Evolutionary conservation across 2,888 invertebrate species (phyloP), one percentile per base, ranked within the genome.

Genomic region (Pristionchus maxplancki): DNA sequence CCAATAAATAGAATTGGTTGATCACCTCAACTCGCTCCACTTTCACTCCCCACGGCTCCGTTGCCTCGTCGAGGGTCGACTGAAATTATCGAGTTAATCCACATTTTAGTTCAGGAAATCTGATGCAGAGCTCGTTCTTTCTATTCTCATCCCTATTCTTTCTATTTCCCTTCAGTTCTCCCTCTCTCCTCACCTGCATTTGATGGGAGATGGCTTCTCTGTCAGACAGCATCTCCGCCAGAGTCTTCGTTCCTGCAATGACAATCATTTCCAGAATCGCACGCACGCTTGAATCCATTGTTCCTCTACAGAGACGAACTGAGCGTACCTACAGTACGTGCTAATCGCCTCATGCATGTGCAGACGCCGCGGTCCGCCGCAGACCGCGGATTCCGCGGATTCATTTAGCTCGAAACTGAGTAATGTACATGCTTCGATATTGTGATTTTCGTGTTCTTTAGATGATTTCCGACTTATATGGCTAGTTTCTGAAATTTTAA

Each of bases 181-280:
- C 17, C 64, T 74, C 40, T 40, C 28, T 24, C 20, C 81, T 28
- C 34, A 91, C 92, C 91, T 92, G 94, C 93, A 94, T 94, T 85
- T 93, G 93, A 34, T 93, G 92, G 11, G 98, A 97, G 94, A 99
- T 97, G 89, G 97, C 97, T 95, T 98, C 98, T 90, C 99, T 96
- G 95, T 99, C 98, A 95, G 98, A 97, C 87, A 99, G 96, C 94
- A 99, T 98, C 96, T 99, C 98, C 94, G 98, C 97, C 91, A 99
- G 96, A 83, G 98, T 98, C 92, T 98, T 96, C 83, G 98, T 99
- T 90, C 98, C 98, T 96, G 99, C 97, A 87, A 71, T 6, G 9
- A 5, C n/a, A 1, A 64, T 4, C 28, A 48, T 40, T 50, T 58
- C 2, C 24, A 24, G 8, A 24, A 6, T 58, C 24, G 4, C 58